Evolutionary conservation across 2,888 invertebrate genomes (phyloP).

Genomic region (Andrena camellia): DNA sequence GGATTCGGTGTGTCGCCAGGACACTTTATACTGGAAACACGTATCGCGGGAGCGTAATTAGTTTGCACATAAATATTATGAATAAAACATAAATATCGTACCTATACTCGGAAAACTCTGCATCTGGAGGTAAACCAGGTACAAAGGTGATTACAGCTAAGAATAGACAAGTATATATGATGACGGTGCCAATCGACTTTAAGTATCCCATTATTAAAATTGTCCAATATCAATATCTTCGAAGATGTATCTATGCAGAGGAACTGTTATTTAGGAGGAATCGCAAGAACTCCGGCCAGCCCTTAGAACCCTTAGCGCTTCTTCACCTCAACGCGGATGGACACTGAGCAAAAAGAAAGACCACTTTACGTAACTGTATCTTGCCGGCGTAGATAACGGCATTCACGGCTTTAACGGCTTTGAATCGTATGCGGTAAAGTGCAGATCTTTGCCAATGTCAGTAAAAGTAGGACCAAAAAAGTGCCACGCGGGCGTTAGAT

Average conservation of each 20-base stretch:
- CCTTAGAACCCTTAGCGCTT: constrained; percentile 6
- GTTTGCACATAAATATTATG: neutral
- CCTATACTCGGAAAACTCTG: constrained; percentile 89
- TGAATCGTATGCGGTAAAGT: constrained; percentile 26
- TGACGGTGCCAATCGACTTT: constrained; percentile 76
- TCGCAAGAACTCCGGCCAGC: neutral
- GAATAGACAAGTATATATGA: constrained; percentile 85
- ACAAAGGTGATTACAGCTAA: constrained; percentile 88
- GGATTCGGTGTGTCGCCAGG: constrained; percentile 87
- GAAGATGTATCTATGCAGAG: neutral
- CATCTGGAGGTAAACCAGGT: constrained; percentile 92
- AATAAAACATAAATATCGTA: constrained; percentile 78
- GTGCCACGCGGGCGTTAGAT: constrained; percentile 65
- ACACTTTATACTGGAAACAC: constrained; percentile 85
- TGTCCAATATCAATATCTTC: neutral
- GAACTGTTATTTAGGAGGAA: neutral
- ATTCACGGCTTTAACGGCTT: constrained; percentile 62
- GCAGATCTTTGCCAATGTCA: constrained; percentile 14
- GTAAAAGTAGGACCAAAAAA: constrained; percentile 19
- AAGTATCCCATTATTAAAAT: constrained; percentile 78
- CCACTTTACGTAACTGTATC: constrained; percentile 56
- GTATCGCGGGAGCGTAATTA: constrained; percentile 14
- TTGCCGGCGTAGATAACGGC: constrained; percentile 57
- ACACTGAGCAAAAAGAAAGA: constrained; percentile 19
- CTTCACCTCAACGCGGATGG: constrained; percentile 14